Percentiles rank a stretch among this genome's conserved stretches.
Evolutionary conservation across 2,113 vertebrate genomes (phyloP).

Genomic region (Illadopsis cleaveri): DNA sequence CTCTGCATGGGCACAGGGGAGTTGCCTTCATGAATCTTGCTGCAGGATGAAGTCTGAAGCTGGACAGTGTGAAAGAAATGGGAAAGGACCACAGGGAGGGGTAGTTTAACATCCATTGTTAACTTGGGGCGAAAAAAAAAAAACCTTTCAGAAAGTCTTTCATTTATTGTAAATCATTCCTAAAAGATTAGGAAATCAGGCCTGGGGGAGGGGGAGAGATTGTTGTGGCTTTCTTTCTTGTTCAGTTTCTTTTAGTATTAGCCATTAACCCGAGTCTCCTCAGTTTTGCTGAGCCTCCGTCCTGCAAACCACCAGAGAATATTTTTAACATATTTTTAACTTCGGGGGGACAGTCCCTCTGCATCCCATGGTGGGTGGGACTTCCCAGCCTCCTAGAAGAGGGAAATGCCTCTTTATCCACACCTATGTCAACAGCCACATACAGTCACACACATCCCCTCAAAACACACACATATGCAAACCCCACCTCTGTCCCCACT

Average conservation of each 20-base stretch:
- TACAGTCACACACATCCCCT: background rate
- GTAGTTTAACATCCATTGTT: background rate
- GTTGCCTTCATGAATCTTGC: slow-evolving; percentile 5
- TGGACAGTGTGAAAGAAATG: slow-evolving; percentile 13
- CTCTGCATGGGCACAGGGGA: slow-evolving; percentile 21
- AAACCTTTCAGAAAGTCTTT: background rate
- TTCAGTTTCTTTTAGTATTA: background rate
- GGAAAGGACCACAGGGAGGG: slow-evolving; percentile 9
- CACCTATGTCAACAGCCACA: background rate
- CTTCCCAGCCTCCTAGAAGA: background rate
- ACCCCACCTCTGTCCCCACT: background rate
- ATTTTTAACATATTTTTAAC: background rate
- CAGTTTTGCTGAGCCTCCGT: background rate
- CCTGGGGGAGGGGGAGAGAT: background rate
- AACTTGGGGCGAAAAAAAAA: background rate
- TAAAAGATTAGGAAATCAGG: slow-evolving; percentile 42
- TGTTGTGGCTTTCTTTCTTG: background rate
- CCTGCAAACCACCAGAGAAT: background rate
- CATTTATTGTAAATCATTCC: slow-evolving; percentile 45
- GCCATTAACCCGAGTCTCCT: background rate
- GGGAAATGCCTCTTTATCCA: background rate
- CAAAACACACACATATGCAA: background rate
- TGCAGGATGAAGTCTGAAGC: slow-evolving; percentile 18
- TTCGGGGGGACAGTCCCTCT: background rate
- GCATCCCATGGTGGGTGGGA: background rate